A percentile compares a stretch with the other conserved stretches of the same genome.
Evolutionary conservation across 64 coral and sea anemone genomes (phyloP).

Genomic region (Montipora foliosa): DNA sequence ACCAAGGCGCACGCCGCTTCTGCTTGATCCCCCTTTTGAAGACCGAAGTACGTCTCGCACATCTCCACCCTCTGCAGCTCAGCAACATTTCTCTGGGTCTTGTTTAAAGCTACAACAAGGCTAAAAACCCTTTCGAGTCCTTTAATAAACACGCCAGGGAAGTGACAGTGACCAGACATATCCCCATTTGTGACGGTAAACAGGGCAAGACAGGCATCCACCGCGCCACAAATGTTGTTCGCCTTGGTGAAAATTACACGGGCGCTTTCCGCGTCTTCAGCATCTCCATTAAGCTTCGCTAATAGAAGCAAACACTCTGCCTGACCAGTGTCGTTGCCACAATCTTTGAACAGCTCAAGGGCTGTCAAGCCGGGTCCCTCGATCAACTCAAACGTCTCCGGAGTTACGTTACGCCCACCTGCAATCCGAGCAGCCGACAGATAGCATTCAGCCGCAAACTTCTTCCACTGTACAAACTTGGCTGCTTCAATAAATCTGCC

Average conservation of each 20-base stretch:
- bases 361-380: constrained; percentile 61
- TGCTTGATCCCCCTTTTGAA: constrained; percentile 42
- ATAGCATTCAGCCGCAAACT: constrained; percentile 73
- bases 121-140: constrained; percentile 35
- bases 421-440: constrained; percentile 41
- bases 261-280: constrained; percentile 55
- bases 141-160: constrained; percentile 19
- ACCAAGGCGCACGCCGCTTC: constrained; percentile 54
- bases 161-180: constrained; percentile 2
- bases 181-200: constrained; percentile 17
- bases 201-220: constrained; percentile 33
- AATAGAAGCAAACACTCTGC: constrained; percentile 54
- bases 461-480: constrained; percentile 46
- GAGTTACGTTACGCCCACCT: neutral
- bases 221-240: constrained; percentile 58
- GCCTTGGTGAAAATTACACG: constrained; percentile 33
- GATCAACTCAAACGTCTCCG: constrained; percentile 50
- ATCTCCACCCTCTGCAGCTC: constrained; percentile 61
- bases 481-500: constrained; percentile 75
- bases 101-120: constrained; percentile 73
- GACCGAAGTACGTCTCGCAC: constrained; percentile 71
- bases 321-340: constrained; percentile 51
- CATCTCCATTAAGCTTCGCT: constrained; percentile 30
- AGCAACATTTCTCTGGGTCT: constrained; percentile 38
- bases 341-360: constrained; percentile 59